phyloP scores from a whole-genome alignment of 2,113 vertebrate genomes.

The Lophius piscatorius region DNA sequence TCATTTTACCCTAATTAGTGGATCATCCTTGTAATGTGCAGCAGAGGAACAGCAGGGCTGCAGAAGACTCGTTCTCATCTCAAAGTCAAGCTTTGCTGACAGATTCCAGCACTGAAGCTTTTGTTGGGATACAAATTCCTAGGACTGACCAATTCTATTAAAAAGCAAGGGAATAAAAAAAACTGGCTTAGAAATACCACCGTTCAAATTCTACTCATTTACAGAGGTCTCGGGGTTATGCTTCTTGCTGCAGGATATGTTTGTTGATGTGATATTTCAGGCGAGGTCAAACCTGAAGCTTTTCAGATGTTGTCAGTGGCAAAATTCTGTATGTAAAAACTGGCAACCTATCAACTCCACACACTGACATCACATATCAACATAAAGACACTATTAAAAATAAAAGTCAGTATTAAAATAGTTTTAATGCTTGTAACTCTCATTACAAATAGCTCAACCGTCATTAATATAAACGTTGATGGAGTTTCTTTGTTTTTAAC shows the following conservation, averaged over 20 bases:
- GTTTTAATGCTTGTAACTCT: background rate
- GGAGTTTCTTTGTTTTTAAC: too few species aligned
- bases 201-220: conserved; percentile 32
- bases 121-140: too few species aligned
- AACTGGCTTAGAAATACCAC: conserved; percentile 17
- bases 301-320: background rate
- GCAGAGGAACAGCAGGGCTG: conserved; percentile 59
- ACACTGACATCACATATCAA: background rate
- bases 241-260: conserved; percentile 10
- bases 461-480: too few species aligned
- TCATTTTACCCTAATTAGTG: conserved; percentile 76
- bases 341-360: background rate
- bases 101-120: conserved; percentile 40
- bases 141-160: too few species aligned
- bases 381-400: background rate
- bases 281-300: conserved; percentile 6
- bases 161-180: too few species aligned
- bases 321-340: background rate
- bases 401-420: background rate
- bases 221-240: background rate
- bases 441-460: too few species aligned
- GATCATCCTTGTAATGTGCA: conserved; percentile 66
- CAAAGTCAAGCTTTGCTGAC: conserved; percentile 56
- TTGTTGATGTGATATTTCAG: conserved; percentile 13
- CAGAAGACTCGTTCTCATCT: conserved; percentile 55